Percentiles rank a stretch among this genome's conserved stretches.
Conservation (phyloP, 2,797 vertebrate species). For the Gobionotothen gibberifrons region DNA sequence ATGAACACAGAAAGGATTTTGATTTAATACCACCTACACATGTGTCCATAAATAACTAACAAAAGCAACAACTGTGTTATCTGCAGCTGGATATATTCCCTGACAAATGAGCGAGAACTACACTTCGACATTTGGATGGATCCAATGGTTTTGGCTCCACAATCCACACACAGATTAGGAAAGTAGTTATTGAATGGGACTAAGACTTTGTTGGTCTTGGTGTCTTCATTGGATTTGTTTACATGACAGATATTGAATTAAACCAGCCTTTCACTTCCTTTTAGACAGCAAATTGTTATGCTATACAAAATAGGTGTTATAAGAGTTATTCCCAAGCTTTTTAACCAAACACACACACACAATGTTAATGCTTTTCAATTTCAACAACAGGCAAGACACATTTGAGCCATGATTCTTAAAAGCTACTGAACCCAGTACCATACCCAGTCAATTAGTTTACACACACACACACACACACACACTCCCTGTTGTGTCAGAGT, state of each 20-base stretch:
- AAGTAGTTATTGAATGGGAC: no score
- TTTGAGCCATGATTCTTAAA: no score
- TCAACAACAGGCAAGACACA: neutral
- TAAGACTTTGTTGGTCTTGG: no score
- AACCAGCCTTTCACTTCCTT: neutral
- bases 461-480: neutral
- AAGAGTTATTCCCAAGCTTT: neutral
- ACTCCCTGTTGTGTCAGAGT: neutral
- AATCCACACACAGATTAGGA: no score
- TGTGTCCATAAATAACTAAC: neutral
- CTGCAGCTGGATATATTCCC: neutral
- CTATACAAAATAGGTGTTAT: neutral
- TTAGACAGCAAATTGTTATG: neutral
- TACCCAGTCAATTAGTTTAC: slow-evolving; percentile 1
- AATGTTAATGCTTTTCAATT: neutral
- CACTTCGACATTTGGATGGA: no score
- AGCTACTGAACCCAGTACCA: neutral
- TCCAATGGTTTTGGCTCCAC: no score
- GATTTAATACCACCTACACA: neutral
- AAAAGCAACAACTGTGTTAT: neutral
- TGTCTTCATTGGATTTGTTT: no score
- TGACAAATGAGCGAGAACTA: neutral
- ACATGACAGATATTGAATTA: no score
- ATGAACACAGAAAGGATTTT: neutral
- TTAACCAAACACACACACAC: neutral